Base-by-base conservation (phyloP, 2,888 invertebrate species). In the Ectobius pallidus region DNA sequence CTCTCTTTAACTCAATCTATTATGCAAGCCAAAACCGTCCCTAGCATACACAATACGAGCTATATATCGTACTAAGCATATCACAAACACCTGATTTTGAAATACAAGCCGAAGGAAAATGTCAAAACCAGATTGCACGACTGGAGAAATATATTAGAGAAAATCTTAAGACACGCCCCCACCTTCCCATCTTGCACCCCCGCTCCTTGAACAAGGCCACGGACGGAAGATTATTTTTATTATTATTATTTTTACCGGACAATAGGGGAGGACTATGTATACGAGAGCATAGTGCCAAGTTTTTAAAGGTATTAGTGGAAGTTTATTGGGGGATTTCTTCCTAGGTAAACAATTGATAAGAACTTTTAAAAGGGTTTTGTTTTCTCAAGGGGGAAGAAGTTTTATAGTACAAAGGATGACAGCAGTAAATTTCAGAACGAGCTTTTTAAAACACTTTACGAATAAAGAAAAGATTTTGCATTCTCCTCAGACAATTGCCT, bases 71-170 rank as follows among this genome's bases (percentile, higher is more conserved):
- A 42, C 20, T 39, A 20, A 63, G 42, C 42, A 22, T 46, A 65
- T 65, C 65, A 65, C 42, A 46, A 65, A 65, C 65, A 65, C 65
- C 65, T 65, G 65, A 65, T 65, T 44, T 44, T 65, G 65, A 65
- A 65, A 65, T 65, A 65, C 65, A 65, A 16, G 65, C 44, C 65
- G 63, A 63, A 63, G 63, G 42, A 63, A 25, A 42, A 30, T 63
- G 65, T 65, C 65, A 65, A 46, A 65, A 44, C 44, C 42, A 65
- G 44, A 63, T 63, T 63, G 20, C 42, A 22, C 39, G 63, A 20
- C 63, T 22, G 14, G 25, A 42, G 63, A 63, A 42, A 63, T 63
- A 63, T 63, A 63, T 63, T 63, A 63, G 63, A 63, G 63, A 63
- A 63, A 42, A 63, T 63, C 63, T 63, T 42, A 42, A 42, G 42